Conservation (phyloP, 35 echinoderm and acorn worm species). For the Strongylocentrotus purpuratus region DNA sequence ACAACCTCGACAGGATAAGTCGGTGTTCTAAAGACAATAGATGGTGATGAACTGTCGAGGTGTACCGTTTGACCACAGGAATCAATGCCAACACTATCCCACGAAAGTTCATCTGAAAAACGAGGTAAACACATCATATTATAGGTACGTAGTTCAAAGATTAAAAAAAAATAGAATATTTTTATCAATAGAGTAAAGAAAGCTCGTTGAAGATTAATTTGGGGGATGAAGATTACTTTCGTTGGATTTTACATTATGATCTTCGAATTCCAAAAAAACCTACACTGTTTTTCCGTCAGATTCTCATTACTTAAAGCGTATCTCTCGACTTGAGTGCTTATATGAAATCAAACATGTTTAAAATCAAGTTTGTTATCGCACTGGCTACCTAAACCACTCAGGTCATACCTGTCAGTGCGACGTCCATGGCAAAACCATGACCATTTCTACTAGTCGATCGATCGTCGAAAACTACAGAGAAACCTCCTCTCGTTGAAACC, state of each 20-base stretch:
- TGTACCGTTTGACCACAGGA: conserved; percentile 34
- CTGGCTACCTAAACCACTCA: not conserved
- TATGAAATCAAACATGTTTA: not conserved
- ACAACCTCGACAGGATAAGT: not conserved
- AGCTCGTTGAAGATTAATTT: not conserved
- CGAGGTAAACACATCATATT: not conserved
- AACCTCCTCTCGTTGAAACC: conserved; percentile 34
- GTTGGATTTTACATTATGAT: not conserved
- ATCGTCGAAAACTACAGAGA: not conserved
- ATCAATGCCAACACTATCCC: not conserved
- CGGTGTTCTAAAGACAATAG: not conserved
- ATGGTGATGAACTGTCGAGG: conserved; percentile 19
- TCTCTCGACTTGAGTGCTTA: not conserved
- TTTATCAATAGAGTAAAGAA: not conserved
- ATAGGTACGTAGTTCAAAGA: not conserved
- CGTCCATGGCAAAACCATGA: not conserved
- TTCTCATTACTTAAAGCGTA: not conserved
- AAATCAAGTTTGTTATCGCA: not conserved
- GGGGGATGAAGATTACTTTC: not conserved
- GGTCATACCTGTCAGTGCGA: conserved; percentile 5
- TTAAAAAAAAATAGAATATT: not conserved
- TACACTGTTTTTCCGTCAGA: not conserved
- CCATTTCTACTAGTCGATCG: not conserved
- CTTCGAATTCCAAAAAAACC: not conserved
- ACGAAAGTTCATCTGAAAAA: conserved; percentile 30